Evolutionary conservation across 2,113 vertebrate genomes (phyloP).

Genomic region (Lepus timidus): DNA sequence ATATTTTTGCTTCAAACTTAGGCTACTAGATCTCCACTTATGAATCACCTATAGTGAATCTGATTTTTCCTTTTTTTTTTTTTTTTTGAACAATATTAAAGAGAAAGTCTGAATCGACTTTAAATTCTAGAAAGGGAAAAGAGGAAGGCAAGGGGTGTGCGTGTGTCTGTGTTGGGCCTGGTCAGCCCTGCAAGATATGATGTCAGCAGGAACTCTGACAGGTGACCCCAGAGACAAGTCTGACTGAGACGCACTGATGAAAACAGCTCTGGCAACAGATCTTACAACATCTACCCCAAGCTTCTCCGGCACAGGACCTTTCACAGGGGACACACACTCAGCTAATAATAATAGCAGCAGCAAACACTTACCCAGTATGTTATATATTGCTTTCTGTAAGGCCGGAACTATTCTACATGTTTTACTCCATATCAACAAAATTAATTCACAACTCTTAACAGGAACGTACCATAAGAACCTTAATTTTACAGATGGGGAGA

Average conservation of each 20-base stretch:
- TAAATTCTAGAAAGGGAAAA: slow-evolving; percentile 1
- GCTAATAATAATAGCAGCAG: not conserved
- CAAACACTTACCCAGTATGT: not conserved
- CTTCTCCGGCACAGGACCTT: not conserved
- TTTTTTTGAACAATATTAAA: not conserved
- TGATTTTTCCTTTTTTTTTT: slow-evolving; percentile 28
- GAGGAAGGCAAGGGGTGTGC: not conserved
- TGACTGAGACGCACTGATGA: not conserved
- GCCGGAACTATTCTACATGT: not conserved
- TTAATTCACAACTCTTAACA: slow-evolving; percentile 32
- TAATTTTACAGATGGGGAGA: slow-evolving; percentile 26
- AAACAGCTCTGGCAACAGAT: not conserved
- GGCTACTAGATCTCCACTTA: not conserved
- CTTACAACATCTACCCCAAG: slow-evolving; percentile 1
- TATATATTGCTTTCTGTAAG: not conserved
- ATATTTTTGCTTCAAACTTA: slow-evolving; percentile 46
- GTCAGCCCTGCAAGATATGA: not conserved
- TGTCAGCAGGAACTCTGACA: not conserved
- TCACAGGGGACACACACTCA: not conserved
- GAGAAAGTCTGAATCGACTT: slow-evolving; percentile 8
- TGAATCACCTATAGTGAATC: not conserved
- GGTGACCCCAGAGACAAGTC: not conserved
- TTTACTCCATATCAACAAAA: slow-evolving; percentile 30
- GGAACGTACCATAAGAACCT: not conserved
- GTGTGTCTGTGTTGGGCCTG: not conserved